Conservation (phyloP, 2,888 invertebrate species). For the Aphrophora alni region DNA sequence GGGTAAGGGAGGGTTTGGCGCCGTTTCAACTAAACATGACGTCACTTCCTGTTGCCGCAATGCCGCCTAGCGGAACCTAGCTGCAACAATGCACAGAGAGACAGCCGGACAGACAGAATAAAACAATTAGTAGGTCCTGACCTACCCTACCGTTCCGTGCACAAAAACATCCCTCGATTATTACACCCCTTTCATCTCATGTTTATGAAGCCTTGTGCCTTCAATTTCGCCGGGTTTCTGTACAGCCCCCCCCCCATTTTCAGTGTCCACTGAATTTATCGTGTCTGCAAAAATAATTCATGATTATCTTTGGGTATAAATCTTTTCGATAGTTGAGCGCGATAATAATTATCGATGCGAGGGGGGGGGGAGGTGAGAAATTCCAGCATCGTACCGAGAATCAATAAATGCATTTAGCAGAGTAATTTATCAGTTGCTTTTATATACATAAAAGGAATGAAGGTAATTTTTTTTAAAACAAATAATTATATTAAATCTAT, state of each 20-base stretch:
- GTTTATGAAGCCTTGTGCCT: neutral
- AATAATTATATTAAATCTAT: no score
- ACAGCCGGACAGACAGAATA: neutral
- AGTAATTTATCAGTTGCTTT: no score
- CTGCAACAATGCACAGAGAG: neutral
- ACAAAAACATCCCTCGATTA: neutral
- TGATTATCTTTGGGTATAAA: neutral
- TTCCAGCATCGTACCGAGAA: neutral
- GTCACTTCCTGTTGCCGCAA: neutral
- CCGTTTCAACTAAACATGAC: neutral
- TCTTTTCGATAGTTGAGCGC: neutral
- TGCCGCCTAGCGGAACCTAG: constrained; percentile 4
- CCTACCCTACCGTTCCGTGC: neutral
- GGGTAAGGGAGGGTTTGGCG: neutral
- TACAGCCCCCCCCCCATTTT: neutral
- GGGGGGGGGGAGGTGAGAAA: neutral
- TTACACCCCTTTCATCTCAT: neutral
- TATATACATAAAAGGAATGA: no score
- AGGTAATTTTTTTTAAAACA: no score
- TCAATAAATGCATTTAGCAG: neutral
- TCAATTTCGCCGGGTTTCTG: neutral
- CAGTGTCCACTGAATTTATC: neutral
- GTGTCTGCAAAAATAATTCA: constrained; percentile 5
- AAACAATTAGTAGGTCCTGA: neutral
- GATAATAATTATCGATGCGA: neutral